Conservation (phyloP, 2,113 vertebrate genomes). For the Zosterops japonicus region DNA sequence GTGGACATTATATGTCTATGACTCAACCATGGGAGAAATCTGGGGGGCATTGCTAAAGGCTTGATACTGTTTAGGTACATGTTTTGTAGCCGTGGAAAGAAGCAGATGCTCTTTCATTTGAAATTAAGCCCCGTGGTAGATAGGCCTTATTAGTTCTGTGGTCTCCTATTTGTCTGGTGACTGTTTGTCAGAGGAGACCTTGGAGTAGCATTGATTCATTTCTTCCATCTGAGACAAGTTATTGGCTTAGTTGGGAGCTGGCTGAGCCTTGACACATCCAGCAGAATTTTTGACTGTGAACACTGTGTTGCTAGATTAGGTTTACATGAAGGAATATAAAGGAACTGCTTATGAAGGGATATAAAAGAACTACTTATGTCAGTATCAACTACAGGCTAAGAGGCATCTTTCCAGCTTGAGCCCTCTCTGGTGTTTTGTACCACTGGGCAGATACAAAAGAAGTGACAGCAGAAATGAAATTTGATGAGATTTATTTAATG, state of each 20-base stretch:
- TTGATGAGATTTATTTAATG: neutral
- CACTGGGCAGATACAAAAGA: neutral
- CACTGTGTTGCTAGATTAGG: neutral
- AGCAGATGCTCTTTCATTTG: neutral
- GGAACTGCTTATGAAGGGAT: neutral
- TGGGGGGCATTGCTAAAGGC: neutral
- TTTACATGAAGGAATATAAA: neutral
- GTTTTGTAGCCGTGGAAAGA: neutral
- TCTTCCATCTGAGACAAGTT: neutral
- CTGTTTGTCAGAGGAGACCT: neutral
- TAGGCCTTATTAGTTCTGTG: neutral
- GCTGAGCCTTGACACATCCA: neutral
- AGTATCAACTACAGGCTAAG: neutral
- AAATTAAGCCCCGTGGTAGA: neutral
- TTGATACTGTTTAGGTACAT: neutral
- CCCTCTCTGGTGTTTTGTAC: neutral
- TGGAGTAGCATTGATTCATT: neutral
- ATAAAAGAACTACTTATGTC: neutral
- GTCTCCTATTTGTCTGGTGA: neutral
- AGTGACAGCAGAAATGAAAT: neutral
- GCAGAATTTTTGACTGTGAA: neutral
- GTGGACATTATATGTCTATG: neutral
- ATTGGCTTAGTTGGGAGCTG: neutral
- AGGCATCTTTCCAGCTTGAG: neutral
- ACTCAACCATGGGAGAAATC: neutral